phyloP scores from a whole-genome alignment of 2,797 vertebrate species.

The Melanotaenia pygmaea region DNA sequence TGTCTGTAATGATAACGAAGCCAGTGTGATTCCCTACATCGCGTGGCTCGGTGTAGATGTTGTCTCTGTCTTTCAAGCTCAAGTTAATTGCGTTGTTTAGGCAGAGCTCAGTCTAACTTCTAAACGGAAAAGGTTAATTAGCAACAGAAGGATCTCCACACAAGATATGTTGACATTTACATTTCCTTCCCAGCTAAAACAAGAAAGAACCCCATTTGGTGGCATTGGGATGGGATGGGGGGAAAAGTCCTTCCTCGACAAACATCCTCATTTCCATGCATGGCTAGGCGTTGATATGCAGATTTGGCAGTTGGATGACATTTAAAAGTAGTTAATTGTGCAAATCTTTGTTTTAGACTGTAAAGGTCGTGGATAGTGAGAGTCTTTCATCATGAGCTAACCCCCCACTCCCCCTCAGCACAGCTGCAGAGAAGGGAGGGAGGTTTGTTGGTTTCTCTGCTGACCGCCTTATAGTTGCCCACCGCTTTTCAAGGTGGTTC shows the following conservation, averaged over 20 bases:
- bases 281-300: slow-evolving; percentile 78
- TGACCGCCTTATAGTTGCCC: slow-evolving; percentile 70
- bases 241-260: slow-evolving; percentile 64
- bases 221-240: slow-evolving; percentile 53
- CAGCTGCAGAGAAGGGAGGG: slow-evolving; percentile 61
- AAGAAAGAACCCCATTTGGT: slow-evolving; percentile 62
- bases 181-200: slow-evolving; percentile 72
- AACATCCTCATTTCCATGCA: slow-evolving; percentile 81
- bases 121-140: slow-evolving; percentile 84
- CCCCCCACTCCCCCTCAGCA: slow-evolving; percentile 40
- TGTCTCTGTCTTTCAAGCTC: slow-evolving; percentile 68
- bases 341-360: slow-evolving; percentile 87
- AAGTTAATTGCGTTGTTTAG: slow-evolving; percentile 83
- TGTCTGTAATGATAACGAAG: slow-evolving; percentile 66
- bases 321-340: slow-evolving; percentile 89
- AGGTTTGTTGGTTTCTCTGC: slow-evolving; percentile 63
- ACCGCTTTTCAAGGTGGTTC: slow-evolving; percentile 75
- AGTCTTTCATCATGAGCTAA: slow-evolving; percentile 77
- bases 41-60: slow-evolving; percentile 65
- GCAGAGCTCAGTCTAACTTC: slow-evolving; percentile 70
- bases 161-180: slow-evolving; percentile 83
- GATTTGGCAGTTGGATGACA: slow-evolving; percentile 83
- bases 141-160: slow-evolving; percentile 77
- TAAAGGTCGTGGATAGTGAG: slow-evolving; percentile 83
- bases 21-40: slow-evolving; percentile 42